Evolutionary conservation across 1,140 invertebrate species (phyloP).

Genomic region (Trachymyrmex cornetzi): DNA sequence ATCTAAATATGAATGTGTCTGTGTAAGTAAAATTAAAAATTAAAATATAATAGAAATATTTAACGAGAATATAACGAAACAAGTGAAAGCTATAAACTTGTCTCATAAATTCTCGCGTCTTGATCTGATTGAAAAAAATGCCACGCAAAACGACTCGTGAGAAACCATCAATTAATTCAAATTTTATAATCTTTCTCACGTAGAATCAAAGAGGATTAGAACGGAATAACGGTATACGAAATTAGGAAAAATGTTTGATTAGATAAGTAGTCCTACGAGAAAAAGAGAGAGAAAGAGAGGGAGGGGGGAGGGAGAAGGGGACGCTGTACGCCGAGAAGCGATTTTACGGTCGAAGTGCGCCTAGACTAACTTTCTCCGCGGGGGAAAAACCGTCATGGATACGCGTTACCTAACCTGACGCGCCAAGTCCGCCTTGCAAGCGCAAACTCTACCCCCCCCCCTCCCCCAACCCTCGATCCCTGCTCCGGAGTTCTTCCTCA

Average conservation of each 20-base stretch:
- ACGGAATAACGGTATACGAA: background rate
- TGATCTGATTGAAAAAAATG: background rate
- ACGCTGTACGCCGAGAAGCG: slow-evolving; percentile 45
- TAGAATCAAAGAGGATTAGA: too few species aligned
- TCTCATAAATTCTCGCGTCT: background rate
- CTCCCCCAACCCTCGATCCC: too few species aligned
- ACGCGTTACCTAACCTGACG: slow-evolving; percentile 76
- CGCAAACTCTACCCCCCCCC: slow-evolving; percentile 12
- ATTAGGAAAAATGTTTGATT: slow-evolving; percentile 6
- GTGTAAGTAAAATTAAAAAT: background rate
- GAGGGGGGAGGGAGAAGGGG: background rate
- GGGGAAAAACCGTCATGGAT: slow-evolving; percentile 71
- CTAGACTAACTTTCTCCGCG: slow-evolving; percentile 76
- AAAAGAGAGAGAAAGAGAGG: background rate
- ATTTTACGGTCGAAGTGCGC: slow-evolving; percentile 75
- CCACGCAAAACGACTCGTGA: background rate
- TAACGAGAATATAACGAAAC: background rate
- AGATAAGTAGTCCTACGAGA: background rate
- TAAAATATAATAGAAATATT: background rate
- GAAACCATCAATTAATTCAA: background rate
- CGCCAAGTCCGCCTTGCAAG: slow-evolving; percentile 66
- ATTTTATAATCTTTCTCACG: background rate
- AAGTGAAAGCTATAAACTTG: background rate
- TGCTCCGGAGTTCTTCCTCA: background rate
- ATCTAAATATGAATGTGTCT: background rate